A percentile compares a stretch with the other conserved stretches of the same genome.
Conservation (phyloP, 64 coral and sea anemone genomes). For the Montipora efflorescens region DNA sequence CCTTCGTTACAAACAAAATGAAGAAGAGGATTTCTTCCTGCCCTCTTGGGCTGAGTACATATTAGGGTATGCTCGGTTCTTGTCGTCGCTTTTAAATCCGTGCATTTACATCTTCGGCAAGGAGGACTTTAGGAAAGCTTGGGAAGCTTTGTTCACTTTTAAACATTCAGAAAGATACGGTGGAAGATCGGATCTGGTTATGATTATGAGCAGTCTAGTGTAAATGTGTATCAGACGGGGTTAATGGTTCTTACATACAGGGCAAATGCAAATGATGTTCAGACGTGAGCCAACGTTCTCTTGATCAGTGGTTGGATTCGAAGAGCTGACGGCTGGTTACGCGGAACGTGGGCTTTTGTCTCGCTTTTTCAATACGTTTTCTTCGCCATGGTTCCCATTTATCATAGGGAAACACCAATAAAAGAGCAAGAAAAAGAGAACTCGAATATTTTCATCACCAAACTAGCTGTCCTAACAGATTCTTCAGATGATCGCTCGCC, state of each 20-base stretch:
- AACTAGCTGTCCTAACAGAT: too few relatives aligned
- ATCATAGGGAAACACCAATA: too few relatives aligned
- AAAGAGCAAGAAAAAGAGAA: too few relatives aligned
- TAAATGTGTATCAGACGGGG: neutral
- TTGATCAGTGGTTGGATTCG: too few relatives aligned
- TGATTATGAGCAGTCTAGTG: constrained; percentile 30
- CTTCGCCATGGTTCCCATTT: too few relatives aligned
- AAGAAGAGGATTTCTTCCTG: constrained; percentile 37
- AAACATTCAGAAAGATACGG: neutral
- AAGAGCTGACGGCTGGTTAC: too few relatives aligned
- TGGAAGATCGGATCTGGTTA: constrained; percentile 18
- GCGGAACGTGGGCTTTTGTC: too few relatives aligned
- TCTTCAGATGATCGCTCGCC: too few relatives aligned
- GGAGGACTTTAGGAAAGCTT: constrained; percentile 79
- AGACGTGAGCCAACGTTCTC: too few relatives aligned
- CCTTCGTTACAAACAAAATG: constrained; percentile 36
- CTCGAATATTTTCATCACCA: too few relatives aligned
- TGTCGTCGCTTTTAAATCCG: constrained; percentile 77
- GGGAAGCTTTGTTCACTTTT: neutral
- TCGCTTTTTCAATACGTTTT: too few relatives aligned
- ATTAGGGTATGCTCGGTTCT: constrained; percentile 68
- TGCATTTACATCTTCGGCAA: constrained; percentile 79
- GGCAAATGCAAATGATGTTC: too few relatives aligned
- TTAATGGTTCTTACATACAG: neutral
- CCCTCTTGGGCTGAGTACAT: constrained; percentile 19